phyloP scores from a whole-genome alignment of 2,888 invertebrate species.

The Acheta domesticus region DNA sequence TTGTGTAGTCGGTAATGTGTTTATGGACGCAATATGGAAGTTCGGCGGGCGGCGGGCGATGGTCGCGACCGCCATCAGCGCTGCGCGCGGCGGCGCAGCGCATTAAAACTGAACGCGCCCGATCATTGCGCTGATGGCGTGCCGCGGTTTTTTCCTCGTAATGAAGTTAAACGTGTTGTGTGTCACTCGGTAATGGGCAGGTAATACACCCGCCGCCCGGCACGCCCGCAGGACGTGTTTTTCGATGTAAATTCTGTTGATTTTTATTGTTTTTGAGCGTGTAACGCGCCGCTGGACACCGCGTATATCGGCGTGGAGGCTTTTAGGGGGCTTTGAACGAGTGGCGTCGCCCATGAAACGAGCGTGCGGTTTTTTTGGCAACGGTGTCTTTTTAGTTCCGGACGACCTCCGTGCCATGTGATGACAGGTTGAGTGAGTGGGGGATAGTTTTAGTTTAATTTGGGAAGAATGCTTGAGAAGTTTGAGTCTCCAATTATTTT shows the following conservation, averaged over 20 bases:
- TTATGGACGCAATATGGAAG: slow-evolving; percentile 18
- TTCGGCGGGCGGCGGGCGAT: slow-evolving; percentile 18
- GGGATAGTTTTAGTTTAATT: too few relatives aligned
- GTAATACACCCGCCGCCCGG: neutral
- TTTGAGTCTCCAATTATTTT: too few relatives aligned
- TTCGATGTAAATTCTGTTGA: slow-evolving; percentile 18
- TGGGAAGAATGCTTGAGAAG: too few relatives aligned
- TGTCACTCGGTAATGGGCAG: slow-evolving; percentile 9
- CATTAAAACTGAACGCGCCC: slow-evolving; percentile 9
- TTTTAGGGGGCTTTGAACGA: neutral
- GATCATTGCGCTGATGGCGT: slow-evolving; percentile 18
- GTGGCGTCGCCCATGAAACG: slow-evolving; percentile 18
- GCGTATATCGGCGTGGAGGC: slow-evolving; percentile 4
- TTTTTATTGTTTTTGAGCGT: slow-evolving; percentile 9
- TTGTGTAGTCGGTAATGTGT: slow-evolving; percentile 18
- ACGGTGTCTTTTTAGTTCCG: neutral
- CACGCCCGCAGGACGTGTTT: slow-evolving; percentile 18
- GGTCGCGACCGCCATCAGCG: neutral
- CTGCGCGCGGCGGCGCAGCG: neutral
- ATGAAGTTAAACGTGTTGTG: slow-evolving; percentile 18
- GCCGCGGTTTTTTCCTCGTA: slow-evolving; percentile 6
- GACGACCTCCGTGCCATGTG: too few relatives aligned
- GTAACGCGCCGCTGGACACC: slow-evolving; percentile 6
- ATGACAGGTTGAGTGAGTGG: too few relatives aligned
- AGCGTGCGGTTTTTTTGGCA: neutral